phyloP scores from a whole-genome alignment of 1,140 invertebrate species.

The Papilio xuthus region DNA sequence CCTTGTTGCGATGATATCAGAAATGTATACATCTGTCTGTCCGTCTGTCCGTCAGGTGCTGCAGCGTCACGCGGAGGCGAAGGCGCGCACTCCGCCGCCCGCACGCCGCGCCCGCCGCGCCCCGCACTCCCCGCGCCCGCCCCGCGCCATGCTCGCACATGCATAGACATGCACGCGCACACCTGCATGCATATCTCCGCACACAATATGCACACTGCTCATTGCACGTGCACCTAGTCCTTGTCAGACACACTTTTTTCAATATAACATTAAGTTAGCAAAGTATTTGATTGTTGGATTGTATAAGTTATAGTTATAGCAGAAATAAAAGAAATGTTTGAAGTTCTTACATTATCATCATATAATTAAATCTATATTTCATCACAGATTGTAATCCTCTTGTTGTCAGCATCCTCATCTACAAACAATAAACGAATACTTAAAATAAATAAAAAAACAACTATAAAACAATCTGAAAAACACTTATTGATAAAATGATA shows the following conservation, averaged over 20 bases:
- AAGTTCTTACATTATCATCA: background rate
- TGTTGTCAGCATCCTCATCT: background rate
- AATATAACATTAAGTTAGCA: no score
- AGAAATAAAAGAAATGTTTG: background rate
- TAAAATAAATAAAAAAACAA: no score
- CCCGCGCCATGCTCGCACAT: conserved; percentile 38
- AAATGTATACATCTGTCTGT: no score
- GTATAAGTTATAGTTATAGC: background rate
- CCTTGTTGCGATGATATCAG: background rate
- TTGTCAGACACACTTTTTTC: no score
- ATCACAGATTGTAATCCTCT: conserved; percentile 3
- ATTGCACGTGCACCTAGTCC: no score
- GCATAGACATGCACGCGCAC: background rate
- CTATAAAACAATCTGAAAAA: no score
- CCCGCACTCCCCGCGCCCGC: conserved; percentile 41
- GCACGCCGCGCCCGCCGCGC: conserved; percentile 53
- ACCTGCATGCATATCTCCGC: background rate
- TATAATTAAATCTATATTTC: conserved; percentile 1
- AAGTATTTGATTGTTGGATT: no score
- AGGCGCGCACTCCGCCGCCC: conserved; percentile 65
- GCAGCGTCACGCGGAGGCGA: conserved; percentile 52
- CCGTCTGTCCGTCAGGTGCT: no score
- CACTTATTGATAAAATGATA: no score
- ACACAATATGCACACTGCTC: no score
- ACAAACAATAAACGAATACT: background rate